Evolutionary conservation across 2,797 vertebrate species (phyloP).

Genomic region (Pterois miles): DNA sequence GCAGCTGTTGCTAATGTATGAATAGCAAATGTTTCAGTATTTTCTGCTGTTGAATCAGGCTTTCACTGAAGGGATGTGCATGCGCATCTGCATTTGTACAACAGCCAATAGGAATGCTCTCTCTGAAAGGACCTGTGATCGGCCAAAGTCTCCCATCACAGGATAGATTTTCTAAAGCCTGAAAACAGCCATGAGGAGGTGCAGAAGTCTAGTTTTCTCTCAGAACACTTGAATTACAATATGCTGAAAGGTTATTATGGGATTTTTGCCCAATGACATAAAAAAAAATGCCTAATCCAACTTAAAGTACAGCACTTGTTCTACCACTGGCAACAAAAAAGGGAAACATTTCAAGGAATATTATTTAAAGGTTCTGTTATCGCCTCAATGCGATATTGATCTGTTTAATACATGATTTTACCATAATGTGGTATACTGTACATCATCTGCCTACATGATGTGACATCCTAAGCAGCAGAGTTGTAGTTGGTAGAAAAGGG

Average conservation of each 20-base stretch:
- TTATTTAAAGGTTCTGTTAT: not conserved
- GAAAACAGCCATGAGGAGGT: not conserved
- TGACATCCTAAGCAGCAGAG: not conserved
- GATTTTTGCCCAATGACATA: not conserved
- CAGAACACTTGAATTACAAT: not conserved
- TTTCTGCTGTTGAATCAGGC: not conserved
- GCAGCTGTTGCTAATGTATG: not conserved
- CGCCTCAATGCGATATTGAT: too few relatives aligned
- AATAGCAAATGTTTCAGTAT: not conserved
- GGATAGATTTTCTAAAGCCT: not conserved
- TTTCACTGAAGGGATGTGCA: not conserved
- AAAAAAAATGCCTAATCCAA: not conserved
- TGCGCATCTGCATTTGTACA: not conserved
- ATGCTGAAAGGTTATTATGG: not conserved
- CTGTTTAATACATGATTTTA: constrained; percentile 1
- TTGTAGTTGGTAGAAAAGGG: constrained; percentile 2
- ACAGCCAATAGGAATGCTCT: not conserved
- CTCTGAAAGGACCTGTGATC: not conserved
- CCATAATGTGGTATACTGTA: not conserved
- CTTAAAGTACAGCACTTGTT: not conserved
- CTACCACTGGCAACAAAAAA: not conserved
- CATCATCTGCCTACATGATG: not conserved
- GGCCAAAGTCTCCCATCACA: not conserved
- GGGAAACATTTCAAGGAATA: not conserved
- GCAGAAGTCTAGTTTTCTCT: not conserved